Evolutionary conservation across 1,140 invertebrate genomes (phyloP).

Genomic region (Drosophila sucinea): DNA sequence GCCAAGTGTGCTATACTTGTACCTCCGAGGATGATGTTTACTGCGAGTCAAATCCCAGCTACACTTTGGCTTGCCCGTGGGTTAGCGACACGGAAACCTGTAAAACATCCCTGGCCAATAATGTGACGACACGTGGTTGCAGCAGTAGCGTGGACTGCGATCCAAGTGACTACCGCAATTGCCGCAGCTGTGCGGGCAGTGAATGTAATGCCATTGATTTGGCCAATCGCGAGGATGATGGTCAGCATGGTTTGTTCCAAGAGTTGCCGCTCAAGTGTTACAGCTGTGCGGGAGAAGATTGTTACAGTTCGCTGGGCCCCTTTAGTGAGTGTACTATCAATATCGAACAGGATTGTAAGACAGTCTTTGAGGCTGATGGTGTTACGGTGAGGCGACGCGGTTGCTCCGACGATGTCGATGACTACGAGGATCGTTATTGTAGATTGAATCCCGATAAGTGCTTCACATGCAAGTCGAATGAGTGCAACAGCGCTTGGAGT

Average conservation of each 20-base stretch:
- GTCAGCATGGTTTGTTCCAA: constrained; percentile 69
- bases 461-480: constrained; percentile 73
- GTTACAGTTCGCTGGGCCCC: constrained; percentile 61
- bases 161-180: constrained; percentile 55
- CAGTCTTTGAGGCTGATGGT: constrained; percentile 64
- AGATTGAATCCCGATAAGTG: constrained; percentile 55
- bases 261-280: constrained; percentile 64
- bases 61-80: constrained; percentile 43
- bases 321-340: constrained; percentile 46
- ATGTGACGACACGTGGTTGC: constrained; percentile 69
- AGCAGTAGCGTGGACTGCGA: constrained; percentile 62
- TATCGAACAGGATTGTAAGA: constrained; percentile 68
- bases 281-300: constrained; percentile 64
- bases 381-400: constrained; percentile 61
- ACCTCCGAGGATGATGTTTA: constrained; percentile 62
- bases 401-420: constrained; percentile 71
- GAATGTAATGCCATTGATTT: constrained; percentile 74
- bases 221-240: constrained; percentile 61
- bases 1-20: constrained; percentile 67
- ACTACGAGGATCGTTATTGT: constrained; percentile 72
- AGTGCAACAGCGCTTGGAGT: constrained; percentile 73
- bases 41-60: constrained; percentile 62
- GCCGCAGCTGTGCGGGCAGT: constrained; percentile 61
- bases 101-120: constrained; percentile 48
- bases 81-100: constrained; percentile 62